Evolutionary conservation across 2,888 invertebrate species (phyloP), one percentile per base, ranked within the genome.

Genomic region (Pemphredon lugubris): DNA sequence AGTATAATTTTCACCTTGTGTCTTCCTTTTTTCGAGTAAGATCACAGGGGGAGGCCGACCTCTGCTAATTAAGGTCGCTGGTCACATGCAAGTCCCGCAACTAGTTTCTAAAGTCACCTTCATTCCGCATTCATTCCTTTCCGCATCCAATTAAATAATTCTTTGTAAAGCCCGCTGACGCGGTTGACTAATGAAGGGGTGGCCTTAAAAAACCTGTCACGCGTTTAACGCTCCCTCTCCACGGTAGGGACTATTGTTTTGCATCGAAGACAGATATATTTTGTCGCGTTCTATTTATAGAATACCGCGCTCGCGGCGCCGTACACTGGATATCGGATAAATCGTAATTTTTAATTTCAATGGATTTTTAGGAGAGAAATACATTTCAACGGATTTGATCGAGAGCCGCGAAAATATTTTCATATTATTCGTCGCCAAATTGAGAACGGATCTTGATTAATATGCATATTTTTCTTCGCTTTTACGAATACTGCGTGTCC

Each of bases 141-240:
- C 16, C 30, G 26, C 45, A 55, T 57, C 66, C 65, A 71, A 72
- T 73, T 71, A 73, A 73, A 55, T 65, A 61, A 63, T 72, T 70
- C 64, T 65, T 50, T 50, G 55, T 23, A 51, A 60, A 66, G n/a
- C 44, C 16, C 34, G 47, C 58, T 13, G 45, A 23, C 42, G 32
- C 23, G 0, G 44, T n/a, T 14, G 64, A 54, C 68, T 70, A 70
- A 70, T 32, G 72, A 70, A 58, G 30, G 53, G 47, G 58, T 47
- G 48, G 63, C 71, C 71, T 59, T 40, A n/a, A 51, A 18, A 30
- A 60, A 20, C 45, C 34, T 40, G 70, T 69, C 54, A 51, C 50
- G 69, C 30, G 14, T 71, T 50, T 54, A 50, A 57, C 48, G 42
- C 32, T 23, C 2, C n/a, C n/a, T n/a, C n/a, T n/a, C n/a, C n/a